Conservation (phyloP, 2,113 vertebrate species). For the Scomber colias region DNA sequence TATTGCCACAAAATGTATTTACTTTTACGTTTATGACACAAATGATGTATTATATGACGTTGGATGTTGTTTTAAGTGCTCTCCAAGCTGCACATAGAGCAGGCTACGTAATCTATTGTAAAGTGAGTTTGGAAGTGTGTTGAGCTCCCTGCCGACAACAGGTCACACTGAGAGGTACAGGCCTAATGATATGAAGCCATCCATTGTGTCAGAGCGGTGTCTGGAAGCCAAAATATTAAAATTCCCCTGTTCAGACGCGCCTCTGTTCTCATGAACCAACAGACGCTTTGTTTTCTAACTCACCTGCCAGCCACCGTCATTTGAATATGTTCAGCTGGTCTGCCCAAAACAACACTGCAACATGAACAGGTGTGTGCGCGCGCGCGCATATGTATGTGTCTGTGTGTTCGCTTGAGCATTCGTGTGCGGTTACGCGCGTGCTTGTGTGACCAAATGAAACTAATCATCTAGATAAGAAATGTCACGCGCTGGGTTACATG, state of each 20-base stretch:
- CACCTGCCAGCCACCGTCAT: slow-evolving; percentile 55
- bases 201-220: slow-evolving; percentile 37
- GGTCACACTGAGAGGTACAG: slow-evolving; percentile 51
- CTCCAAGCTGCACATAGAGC: background rate
- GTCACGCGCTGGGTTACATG: slow-evolving; percentile 28
- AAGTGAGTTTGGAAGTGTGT: slow-evolving; percentile 50
- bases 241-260: slow-evolving; percentile 27
- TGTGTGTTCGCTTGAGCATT: slow-evolving; percentile 3
- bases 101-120: background rate
- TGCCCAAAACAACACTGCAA: slow-evolving; percentile 71
- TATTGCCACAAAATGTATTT: background rate
- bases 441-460: slow-evolving; percentile 33
- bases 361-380: slow-evolving; percentile 81
- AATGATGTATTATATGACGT: too few relatives aligned
- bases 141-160: slow-evolving; percentile 3
- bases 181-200: slow-evolving; percentile 35
- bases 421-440: slow-evolving; percentile 28
- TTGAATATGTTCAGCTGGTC: slow-evolving; percentile 45
- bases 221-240: slow-evolving; percentile 36
- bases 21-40: background rate
- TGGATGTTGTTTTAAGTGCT: background rate
- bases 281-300: slow-evolving; percentile 49
- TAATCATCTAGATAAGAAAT: slow-evolving; percentile 42
- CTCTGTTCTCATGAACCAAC: slow-evolving; percentile 45
- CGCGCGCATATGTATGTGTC: background rate